Evolutionary conservation across 2,113 vertebrate genomes (phyloP), one percentile per base, ranked within the genome.

Genomic region (Notiomystis cincta): DNA sequence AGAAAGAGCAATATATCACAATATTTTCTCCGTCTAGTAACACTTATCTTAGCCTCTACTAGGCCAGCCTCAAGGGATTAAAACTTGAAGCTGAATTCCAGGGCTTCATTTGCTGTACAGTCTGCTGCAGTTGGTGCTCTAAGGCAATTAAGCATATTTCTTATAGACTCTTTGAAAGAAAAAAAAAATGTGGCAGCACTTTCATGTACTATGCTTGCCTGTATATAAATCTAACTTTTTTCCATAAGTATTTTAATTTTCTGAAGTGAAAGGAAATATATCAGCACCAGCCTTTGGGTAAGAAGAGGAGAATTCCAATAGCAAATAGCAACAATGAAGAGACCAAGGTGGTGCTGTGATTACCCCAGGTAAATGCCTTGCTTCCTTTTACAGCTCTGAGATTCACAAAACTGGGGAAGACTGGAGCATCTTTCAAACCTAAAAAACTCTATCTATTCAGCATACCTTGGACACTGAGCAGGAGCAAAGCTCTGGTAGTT

Each of bases 21-120:
- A 54, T 67, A 90, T 91, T 90, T 91, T 75, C 76, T 81, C 67
- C 33, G 31, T 67, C 86, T 58, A 93, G 78, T 66, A 92, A 89
- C 58, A 94, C 80, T 87, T 95, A 66, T 82, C 51, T 89, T 80
- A 85, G 75, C 66, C 45, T 82, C 64, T 89, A 64, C 45, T 53
- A 87, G 65, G 86, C 38, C 66, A 56, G 65, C 38, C 61, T 90
- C 10, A 10, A 81, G 83, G 82, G 82, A 93, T 86, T 87, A 58
- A 87, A 89, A 84, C 85, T 65, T 86, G 69, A 54, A 88, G 92
- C 87, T 94, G 87, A 93, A 85, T 82, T 76, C 67, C 71, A 82
- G 33, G 35, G 31, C 84, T 94, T 85, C 53, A 54, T 92, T 90
- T 96, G 77, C 54, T 73, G 31, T 50, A 28, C 38, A 79, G 27